Conservation (phyloP, 2,888 invertebrate genomes). For the Tachina lurida region DNA sequence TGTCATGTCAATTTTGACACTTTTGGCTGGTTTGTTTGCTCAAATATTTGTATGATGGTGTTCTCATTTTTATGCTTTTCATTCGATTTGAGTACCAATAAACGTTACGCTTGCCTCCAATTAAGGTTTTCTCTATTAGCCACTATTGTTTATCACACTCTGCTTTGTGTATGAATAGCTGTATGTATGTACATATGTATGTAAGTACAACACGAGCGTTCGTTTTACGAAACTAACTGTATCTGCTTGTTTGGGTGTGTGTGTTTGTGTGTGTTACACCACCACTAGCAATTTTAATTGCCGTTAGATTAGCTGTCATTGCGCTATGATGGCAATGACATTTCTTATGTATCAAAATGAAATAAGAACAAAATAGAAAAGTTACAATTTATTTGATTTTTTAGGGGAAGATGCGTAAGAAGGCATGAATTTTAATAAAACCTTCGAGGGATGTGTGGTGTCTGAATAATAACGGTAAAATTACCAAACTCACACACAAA, state of each 20-base stretch:
- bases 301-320: conserved; percentile 80
- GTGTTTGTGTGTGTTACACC: too few relatives aligned
- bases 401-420: conserved; percentile 35
- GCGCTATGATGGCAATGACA: conserved; percentile 78
- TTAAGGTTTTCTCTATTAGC: conserved; percentile 73
- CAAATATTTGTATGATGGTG: conserved; percentile 50
- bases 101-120: conserved; percentile 78
- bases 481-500: conserved; percentile 1
- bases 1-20: conserved; percentile 81
- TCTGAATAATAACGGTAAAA: conserved; percentile 12
- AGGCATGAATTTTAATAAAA: conserved; percentile 30
- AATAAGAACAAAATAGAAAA: conserved; percentile 12
- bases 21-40: conserved; percentile 57
- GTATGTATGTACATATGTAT: too few relatives aligned
- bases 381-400: conserved; percentile 40
- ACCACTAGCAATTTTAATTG: conserved; percentile 75
- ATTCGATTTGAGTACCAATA: conserved; percentile 36
- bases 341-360: conserved; percentile 63
- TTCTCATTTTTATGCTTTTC: conserved; percentile 51
- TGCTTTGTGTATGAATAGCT: neutral
- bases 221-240: conserved; percentile 35
- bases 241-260: conserved; percentile 47
- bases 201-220: neutral
- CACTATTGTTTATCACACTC: conserved; percentile 59
- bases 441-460: conserved; percentile 36